Evolutionary conservation across 1,140 invertebrate species (phyloP).

Genomic region (Anadara kagoshimensis): DNA sequence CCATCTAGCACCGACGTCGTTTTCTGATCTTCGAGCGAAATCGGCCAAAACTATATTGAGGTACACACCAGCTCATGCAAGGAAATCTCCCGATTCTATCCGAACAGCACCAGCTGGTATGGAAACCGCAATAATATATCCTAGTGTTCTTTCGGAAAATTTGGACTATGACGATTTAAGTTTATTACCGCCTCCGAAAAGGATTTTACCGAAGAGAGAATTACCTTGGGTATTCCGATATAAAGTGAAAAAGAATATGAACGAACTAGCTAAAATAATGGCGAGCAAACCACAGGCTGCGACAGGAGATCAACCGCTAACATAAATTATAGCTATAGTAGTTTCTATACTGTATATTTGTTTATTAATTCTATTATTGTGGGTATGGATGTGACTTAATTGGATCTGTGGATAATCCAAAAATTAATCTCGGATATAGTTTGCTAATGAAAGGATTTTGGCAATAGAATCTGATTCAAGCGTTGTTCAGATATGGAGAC

Average conservation of each 20-base stretch:
- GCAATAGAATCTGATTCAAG: too few relatives aligned
- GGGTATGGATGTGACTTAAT: too few relatives aligned
- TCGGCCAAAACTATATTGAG: conserved; percentile 33
- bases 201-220: conserved; percentile 55
- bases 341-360: too few relatives aligned
- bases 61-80: conserved; percentile 9
- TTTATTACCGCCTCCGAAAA: conserved; percentile 57
- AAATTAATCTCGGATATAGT: too few relatives aligned
- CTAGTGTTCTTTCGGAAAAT: conserved; percentile 48
- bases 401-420: too few relatives aligned
- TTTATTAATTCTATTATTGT: too few relatives aligned
- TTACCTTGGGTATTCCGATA: conserved; percentile 68
- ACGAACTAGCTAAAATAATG: conserved; percentile 65
- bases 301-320: background rate
- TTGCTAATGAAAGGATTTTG: too few relatives aligned
- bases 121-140: conserved; percentile 46
- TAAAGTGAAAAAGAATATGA: conserved; percentile 68
- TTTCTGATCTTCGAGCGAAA: conserved; percentile 43
- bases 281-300: conserved; percentile 54
- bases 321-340: too few relatives aligned
- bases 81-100: conserved; percentile 44
- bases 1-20: conserved; percentile 39
- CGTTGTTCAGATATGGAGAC: too few relatives aligned
- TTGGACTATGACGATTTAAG: conserved; percentile 60
- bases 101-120: conserved; percentile 39